Evolutionary conservation across 2,888 invertebrate genomes (phyloP).

Genomic region (Eledone cirrhosa): DNA sequence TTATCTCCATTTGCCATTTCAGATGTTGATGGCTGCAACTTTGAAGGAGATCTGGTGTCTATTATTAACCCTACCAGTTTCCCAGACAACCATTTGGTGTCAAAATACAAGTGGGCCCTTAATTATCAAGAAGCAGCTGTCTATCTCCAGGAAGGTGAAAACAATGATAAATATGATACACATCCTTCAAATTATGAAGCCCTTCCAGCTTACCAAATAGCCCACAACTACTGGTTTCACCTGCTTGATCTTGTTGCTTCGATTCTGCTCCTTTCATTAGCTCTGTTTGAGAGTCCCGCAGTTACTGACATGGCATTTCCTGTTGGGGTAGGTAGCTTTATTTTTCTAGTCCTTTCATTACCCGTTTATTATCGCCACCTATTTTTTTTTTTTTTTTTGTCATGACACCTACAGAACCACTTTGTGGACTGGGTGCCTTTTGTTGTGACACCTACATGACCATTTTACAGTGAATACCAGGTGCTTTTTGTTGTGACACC

Average conservation of each 20-base stretch:
- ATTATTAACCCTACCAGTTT: neutral
- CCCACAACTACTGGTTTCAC: conserved; percentile 89
- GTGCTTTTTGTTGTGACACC: no score
- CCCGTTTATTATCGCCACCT: no score
- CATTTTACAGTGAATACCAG: no score
- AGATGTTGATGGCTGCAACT: neutral
- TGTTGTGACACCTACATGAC: no score
- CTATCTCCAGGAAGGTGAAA: conserved; percentile 86
- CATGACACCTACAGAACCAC: no score
- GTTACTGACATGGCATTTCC: conserved; percentile 76
- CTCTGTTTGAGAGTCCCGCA: conserved; percentile 84
- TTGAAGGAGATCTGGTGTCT: neutral
- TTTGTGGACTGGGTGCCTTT: no score
- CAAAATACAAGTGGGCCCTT: conserved; percentile 1
- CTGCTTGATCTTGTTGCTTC: conserved; percentile 82
- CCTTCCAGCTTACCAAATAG: conserved; percentile 84
- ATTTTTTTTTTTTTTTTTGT: no score
- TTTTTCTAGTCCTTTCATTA: no score
- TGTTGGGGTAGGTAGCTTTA: conserved; percentile 57
- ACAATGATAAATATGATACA: conserved; percentile 90
- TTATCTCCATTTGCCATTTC: no score
- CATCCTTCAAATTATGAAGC: conserved; percentile 85
- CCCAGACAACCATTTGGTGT: neutral
- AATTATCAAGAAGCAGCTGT: conserved; percentile 81
- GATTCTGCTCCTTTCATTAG: conserved; percentile 77